Evolutionary conservation across 2,113 vertebrate genomes (phyloP).

Genomic region (Taxidea taxus): DNA sequence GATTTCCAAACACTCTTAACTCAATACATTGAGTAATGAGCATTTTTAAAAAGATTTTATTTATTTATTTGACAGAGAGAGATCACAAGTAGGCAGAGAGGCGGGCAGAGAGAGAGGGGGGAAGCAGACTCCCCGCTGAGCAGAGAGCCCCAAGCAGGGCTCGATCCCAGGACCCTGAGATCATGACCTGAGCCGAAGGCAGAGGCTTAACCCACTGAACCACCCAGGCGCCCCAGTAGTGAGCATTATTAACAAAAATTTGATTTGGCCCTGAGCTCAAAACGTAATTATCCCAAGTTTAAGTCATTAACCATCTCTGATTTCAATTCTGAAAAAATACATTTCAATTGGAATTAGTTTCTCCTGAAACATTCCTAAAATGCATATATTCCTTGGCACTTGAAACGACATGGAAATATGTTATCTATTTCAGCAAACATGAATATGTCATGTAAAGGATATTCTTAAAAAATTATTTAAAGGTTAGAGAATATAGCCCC

Average conservation of each 20-base stretch:
- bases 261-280: constrained; percentile 44
- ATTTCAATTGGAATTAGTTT: not conserved
- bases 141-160: too few relatives aligned
- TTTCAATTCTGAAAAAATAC: constrained; percentile 44
- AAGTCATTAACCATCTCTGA: constrained; percentile 44
- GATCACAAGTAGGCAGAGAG: too few relatives aligned
- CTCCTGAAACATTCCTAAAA: not conserved
- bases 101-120: too few relatives aligned
- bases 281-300: constrained; percentile 54
- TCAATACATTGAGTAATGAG: constrained; percentile 32
- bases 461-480: not conserved
- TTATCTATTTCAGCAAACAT: not conserved
- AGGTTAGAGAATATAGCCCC: not conserved
- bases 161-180: too few relatives aligned
- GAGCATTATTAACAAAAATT: constrained; percentile 64
- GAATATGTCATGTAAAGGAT: not conserved
- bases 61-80: too few relatives aligned
- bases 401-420: not conserved
- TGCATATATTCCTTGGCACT: not conserved
- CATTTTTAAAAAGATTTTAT: constrained; percentile 32
- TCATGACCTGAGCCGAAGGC: too few relatives aligned
- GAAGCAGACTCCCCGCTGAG: too few relatives aligned
- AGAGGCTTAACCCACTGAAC: too few relatives aligned
- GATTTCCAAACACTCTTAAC: constrained; percentile 59
- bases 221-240: not conserved